Evolutionary conservation across 2,888 invertebrate genomes (phyloP).

Genomic region (Lepidochrysops patricia): DNA sequence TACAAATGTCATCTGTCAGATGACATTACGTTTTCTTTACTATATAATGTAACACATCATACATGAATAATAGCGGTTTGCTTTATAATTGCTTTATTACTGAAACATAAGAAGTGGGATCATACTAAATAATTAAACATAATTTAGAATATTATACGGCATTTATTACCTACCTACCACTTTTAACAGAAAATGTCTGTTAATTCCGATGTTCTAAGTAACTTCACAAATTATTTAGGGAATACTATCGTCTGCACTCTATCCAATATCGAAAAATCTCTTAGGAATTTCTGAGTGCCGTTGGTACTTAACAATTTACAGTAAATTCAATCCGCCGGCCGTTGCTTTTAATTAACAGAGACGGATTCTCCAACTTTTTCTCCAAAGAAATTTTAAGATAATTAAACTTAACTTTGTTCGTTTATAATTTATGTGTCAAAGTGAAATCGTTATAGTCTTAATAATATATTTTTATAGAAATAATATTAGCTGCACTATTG

Average conservation of each 20-base stretch:
- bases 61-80: neutral
- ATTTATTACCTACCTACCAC: too few relatives aligned
- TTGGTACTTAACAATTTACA: neutral
- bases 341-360: slow-evolving; percentile 9
- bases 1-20: too few relatives aligned
- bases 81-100: neutral
- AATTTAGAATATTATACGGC: neutral
- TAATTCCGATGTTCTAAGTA: too few relatives aligned
- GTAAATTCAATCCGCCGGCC: slow-evolving; percentile 9
- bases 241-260: neutral
- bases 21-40: too few relatives aligned
- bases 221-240: too few relatives aligned
- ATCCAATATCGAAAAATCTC: neutral
- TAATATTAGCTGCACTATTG: neutral
- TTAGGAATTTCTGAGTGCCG: neutral
- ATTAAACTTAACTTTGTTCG: slow-evolving; percentile 7
- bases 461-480: neutral
- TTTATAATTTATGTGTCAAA: slow-evolving; percentile 11
- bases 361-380: slow-evolving; percentile 8
- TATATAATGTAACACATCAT: too few relatives aligned
- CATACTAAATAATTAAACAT: neutral
- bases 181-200: too few relatives aligned
- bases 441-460: slow-evolving; percentile 1
- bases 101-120: neutral
- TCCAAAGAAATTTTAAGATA: slow-evolving; percentile 9